phyloP scores from a whole-genome alignment of 1,140 invertebrate genomes.

The Drosophila sp. region DNA sequence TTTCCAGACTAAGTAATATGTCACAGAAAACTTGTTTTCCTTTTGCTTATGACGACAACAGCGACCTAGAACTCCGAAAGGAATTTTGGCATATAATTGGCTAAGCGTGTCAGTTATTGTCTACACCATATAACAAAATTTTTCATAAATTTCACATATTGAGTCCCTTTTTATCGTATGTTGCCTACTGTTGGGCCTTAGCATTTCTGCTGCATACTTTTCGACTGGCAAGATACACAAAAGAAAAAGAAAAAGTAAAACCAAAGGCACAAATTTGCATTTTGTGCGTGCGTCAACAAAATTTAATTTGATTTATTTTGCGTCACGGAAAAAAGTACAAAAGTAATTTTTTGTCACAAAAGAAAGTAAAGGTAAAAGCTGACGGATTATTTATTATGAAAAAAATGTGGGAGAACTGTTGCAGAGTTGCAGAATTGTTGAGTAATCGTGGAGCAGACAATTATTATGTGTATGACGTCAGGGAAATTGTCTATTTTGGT shows the following conservation, averaged over 20 bases:
- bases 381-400: conserved; percentile 4
- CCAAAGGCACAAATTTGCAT: conserved; percentile 36
- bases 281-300: conserved; percentile 49
- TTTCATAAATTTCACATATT: conserved; percentile 10
- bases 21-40: conserved; percentile 15
- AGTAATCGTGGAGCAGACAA: not conserved
- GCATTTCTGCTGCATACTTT: conserved; percentile 55
- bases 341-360: conserved; percentile 23
- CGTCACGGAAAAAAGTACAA: conserved; percentile 21
- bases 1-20: conserved; percentile 14
- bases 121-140: conserved; percentile 38
- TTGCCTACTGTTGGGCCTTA: conserved; percentile 20
- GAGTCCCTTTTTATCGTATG: conserved; percentile 1
- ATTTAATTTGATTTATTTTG: conserved; percentile 73
- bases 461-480: conserved; percentile 1
- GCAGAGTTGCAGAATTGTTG: conserved; percentile 15
- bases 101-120: conserved; percentile 41
- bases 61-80: conserved; percentile 44
- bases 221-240: conserved; percentile 3
- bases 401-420: conserved; percentile 2
- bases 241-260: not conserved
- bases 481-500: not conserved
- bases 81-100: conserved; percentile 39
- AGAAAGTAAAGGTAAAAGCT: not conserved
- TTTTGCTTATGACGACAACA: conserved; percentile 49